Evolutionary conservation across 1,140 invertebrate species (phyloP).

Genomic region (Helicoverpa armigera): DNA sequence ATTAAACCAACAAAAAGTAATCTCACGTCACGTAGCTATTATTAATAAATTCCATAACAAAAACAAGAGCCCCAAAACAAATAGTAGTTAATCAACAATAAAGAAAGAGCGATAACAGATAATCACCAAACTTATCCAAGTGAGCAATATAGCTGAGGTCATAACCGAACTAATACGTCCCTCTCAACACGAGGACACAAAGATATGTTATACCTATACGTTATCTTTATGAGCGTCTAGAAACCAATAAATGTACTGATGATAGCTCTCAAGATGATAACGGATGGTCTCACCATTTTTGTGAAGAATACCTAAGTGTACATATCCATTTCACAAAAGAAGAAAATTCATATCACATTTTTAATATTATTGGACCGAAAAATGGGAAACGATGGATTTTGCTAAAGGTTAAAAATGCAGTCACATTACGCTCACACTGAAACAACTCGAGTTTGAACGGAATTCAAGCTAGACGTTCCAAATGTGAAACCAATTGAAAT

Average conservation of each 20-base stretch:
- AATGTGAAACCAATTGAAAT: neutral
- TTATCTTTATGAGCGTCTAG: constrained; percentile 57
- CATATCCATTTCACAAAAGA: neutral
- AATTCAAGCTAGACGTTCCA: neutral
- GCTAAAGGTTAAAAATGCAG: too few species aligned
- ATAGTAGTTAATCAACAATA: constrained; percentile 48
- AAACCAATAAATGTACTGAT: constrained; percentile 52
- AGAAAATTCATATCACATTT: neutral
- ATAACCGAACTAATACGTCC: constrained; percentile 46
- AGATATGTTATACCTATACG: constrained; percentile 53
- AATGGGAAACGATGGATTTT: neutral
- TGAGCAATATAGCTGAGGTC: constrained; percentile 40
- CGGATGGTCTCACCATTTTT: constrained; percentile 4
- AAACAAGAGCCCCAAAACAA: constrained; percentile 12
- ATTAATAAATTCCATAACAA: constrained; percentile 38
- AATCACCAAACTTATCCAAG: constrained; percentile 44
- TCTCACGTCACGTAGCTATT: neutral
- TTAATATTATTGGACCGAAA: neutral
- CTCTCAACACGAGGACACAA: constrained; percentile 30
- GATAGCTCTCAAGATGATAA: constrained; percentile 30
- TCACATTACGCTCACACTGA: neutral
- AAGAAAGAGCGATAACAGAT: constrained; percentile 44
- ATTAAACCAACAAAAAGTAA: constrained; percentile 15
- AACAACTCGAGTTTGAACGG: neutral
- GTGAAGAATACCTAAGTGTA: neutral